A percentile compares a stretch with the other conserved stretches of the same genome.
Conservation (phyloP, 53 echinoderm and acorn worm species). For the Paracentrotus lividus region DNA sequence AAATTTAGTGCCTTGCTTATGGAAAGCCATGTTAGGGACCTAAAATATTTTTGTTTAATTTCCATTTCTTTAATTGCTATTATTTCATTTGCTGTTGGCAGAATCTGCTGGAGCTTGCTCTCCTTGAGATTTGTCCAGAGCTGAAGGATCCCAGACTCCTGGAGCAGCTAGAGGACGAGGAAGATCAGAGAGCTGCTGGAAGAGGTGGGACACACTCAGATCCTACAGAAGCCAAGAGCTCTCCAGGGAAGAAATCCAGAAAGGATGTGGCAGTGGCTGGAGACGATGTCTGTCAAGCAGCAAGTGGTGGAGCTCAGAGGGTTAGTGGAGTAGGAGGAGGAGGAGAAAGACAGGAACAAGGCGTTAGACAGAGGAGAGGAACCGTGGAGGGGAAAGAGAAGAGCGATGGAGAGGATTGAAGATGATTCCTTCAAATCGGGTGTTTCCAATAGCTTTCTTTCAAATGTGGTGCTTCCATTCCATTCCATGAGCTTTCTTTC, state of each 20-base stretch:
- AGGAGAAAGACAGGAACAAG: background rate
- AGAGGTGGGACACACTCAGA: background rate
- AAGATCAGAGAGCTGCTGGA: constrained; percentile 42
- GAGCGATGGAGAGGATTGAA: constrained; percentile 62
- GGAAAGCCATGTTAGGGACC: no score
- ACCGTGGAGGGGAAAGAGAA: constrained; percentile 56
- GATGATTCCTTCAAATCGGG: background rate
- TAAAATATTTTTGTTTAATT: no score
- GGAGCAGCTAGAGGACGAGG: constrained; percentile 87
- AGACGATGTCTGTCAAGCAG: background rate
- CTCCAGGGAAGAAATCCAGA: constrained; percentile 14
- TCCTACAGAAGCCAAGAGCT: background rate
- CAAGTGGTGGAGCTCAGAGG: constrained; percentile 33
- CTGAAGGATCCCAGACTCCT: constrained; percentile 93
- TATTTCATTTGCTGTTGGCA: background rate
- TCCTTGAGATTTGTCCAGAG: constrained; percentile 94
- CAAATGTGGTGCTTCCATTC: no score
- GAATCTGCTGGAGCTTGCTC: constrained; percentile 88
- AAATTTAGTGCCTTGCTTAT: no score
- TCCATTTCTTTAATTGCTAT: no score
- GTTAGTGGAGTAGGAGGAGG: background rate
- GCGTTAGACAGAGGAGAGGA: constrained; percentile 47
- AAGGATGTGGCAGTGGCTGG: background rate
- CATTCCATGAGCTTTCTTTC: background rate
- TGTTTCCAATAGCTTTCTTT: no score